These are phyloP conservation scores for Eupithecia vulgata DNA, from an alignment of 2,888 invertebrate genomes.

Conservation along the genomic window DNA sequence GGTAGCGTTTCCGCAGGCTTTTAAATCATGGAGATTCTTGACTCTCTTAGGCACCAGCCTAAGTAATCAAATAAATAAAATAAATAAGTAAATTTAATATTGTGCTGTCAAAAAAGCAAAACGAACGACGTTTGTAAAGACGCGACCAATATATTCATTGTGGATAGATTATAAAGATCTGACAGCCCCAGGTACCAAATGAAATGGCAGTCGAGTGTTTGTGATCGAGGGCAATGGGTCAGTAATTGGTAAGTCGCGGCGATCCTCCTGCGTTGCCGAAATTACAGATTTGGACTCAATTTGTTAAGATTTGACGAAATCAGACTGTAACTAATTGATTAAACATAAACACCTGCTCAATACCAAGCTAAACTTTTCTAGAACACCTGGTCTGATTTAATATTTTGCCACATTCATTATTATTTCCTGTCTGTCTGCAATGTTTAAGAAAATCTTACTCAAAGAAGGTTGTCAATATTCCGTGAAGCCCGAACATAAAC, in stretches of 20 bases:
- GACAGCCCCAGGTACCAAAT: not conserved
- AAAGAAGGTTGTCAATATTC: not conserved
- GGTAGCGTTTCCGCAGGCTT: not conserved
- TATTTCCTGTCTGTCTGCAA: not conserved
- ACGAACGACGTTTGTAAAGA: not conserved
- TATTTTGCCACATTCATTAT: not conserved
- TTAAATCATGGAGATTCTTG: not conserved
- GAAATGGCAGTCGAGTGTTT: not conserved
- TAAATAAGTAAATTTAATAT: not conserved
- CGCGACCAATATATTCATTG: not conserved
- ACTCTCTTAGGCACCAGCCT: not conserved
- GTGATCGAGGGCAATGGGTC: constrained; percentile 32
- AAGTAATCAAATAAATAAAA: too few relatives aligned
- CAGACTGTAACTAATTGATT: constrained; percentile 24
- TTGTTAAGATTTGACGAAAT: constrained; percentile 20
- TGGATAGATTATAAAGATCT: not conserved
- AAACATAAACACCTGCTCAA: not conserved
- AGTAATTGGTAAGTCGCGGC: constrained; percentile 26
- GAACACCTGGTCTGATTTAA: not conserved
- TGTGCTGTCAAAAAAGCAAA: not conserved
- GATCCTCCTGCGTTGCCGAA: constrained; percentile 7
- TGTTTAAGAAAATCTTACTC: not conserved
- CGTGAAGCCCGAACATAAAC: not conserved
- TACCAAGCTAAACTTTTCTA: not conserved
- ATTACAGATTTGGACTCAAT: constrained; percentile 4